Evolutionary conservation across 2,888 invertebrate species (phyloP).

Genomic region (Nemotelus nigrinus): DNA sequence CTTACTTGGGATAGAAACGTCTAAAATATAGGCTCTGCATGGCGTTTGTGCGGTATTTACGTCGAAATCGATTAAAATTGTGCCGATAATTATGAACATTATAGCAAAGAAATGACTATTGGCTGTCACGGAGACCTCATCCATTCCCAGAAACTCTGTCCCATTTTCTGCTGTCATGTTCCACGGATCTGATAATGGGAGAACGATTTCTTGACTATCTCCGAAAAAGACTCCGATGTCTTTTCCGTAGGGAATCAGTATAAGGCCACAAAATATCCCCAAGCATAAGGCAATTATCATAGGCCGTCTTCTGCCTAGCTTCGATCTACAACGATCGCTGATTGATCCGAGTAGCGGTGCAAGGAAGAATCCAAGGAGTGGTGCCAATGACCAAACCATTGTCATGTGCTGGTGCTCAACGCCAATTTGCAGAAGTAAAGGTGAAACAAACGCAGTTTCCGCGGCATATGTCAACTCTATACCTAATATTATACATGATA

Average conservation of each 20-base stretch:
- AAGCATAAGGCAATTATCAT: slow-evolving; percentile 70
- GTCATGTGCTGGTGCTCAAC: slow-evolving; percentile 71
- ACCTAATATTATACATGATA: slow-evolving; percentile 65
- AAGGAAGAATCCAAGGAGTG: slow-evolving; percentile 63
- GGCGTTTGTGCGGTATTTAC: slow-evolving; percentile 75
- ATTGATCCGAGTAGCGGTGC: slow-evolving; percentile 68
- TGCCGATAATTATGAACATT: slow-evolving; percentile 70
- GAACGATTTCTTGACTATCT: slow-evolving; percentile 55
- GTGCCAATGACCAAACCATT: slow-evolving; percentile 65
- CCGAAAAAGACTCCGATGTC: slow-evolving; percentile 68
- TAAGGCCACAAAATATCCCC: slow-evolving; percentile 69
- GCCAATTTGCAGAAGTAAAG: slow-evolving; percentile 70
- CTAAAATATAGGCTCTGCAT: slow-evolving; percentile 71
- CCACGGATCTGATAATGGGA: slow-evolving; percentile 1
- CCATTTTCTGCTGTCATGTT: slow-evolving; percentile 46
- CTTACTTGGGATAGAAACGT: slow-evolving; percentile 68
- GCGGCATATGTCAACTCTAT: slow-evolving; percentile 75
- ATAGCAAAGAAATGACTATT: slow-evolving; percentile 62
- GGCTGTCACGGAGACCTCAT: background rate
- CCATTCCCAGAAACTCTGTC: slow-evolving; percentile 40
- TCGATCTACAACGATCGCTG: slow-evolving; percentile 69
- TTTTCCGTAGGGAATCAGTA: slow-evolving; percentile 71
- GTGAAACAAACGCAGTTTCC: slow-evolving; percentile 75
- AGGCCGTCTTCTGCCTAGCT: slow-evolving; percentile 69
- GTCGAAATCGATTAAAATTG: slow-evolving; percentile 71